Percentiles rank a stretch among this genome's conserved stretches.
These are phyloP conservation scores for Andrena camellia DNA, from an alignment of 2,888 invertebrate species.

Conservation along the genomic window DNA sequence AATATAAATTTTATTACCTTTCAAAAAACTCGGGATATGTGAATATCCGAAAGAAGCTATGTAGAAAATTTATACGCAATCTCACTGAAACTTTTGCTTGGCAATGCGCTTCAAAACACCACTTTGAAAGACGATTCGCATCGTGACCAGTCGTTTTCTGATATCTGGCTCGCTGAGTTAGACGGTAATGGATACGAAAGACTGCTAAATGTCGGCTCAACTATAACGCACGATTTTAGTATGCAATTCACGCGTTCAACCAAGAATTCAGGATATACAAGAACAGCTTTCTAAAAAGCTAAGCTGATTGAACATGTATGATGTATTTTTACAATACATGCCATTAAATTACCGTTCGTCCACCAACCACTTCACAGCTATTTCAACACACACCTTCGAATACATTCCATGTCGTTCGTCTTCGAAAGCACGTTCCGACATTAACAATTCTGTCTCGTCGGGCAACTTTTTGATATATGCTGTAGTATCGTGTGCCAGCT, in stretches of 20 bases:
- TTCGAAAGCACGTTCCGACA: background rate
- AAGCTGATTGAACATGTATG: background rate
- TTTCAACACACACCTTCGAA: background rate
- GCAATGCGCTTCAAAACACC: conserved; percentile 53
- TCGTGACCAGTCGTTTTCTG: conserved; percentile 22
- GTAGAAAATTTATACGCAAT: conserved; percentile 51
- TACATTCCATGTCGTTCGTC: background rate
- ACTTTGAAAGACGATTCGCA: conserved; percentile 25
- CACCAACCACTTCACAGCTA: background rate
- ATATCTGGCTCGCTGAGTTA: conserved; percentile 19
- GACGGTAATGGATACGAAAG: conserved; percentile 31
- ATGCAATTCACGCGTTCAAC: background rate
- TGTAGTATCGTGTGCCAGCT: background rate
- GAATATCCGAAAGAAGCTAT: conserved; percentile 38
- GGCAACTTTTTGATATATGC: background rate
- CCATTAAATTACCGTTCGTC: background rate
- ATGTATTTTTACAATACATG: background rate
- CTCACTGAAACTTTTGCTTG: conserved; percentile 44
- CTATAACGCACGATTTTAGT: conserved; percentile 41
- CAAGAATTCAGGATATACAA: background rate
- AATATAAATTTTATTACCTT: conserved; percentile 64
- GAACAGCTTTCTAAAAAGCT: background rate
- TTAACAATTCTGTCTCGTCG: background rate
- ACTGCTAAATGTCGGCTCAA: conserved; percentile 19
- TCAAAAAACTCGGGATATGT: conserved; percentile 67